Evolutionary conservation across 2,113 vertebrate genomes (phyloP).

Genomic region (Sminthopsis crassicaudata): DNA sequence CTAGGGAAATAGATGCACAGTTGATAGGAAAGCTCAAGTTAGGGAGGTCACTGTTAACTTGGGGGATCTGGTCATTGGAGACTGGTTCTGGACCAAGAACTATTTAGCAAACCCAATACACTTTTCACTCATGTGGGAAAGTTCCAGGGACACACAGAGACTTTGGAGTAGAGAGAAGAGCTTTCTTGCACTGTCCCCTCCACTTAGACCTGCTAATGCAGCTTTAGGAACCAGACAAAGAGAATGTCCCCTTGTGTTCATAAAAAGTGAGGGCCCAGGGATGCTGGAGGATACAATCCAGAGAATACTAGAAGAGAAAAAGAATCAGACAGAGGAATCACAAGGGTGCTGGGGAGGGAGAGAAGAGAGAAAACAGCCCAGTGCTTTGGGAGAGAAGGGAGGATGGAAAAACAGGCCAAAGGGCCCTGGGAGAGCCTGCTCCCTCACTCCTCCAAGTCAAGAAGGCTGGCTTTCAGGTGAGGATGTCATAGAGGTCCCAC

Average conservation of each 20-base stretch:
- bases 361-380: not conserved
- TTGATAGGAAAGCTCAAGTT: not conserved
- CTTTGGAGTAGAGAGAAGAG: not conserved
- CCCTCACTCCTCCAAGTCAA: not conserved
- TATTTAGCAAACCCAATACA: not conserved
- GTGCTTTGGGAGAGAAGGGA: not conserved
- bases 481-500: not conserved
- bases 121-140: not conserved
- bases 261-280: not conserved
- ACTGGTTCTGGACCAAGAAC: not conserved
- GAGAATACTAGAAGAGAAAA: not conserved
- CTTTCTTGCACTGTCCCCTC: not conserved
- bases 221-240: not conserved
- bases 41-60: not conserved
- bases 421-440: not conserved
- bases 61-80: not conserved
- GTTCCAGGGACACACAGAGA: not conserved
- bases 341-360: not conserved
- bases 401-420: not conserved
- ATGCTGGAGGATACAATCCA: not conserved
- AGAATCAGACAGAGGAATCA: not conserved
- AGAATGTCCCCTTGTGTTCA: not conserved
- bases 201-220: not conserved
- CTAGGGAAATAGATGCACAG: too few species aligned
- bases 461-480: not conserved